These are phyloP conservation scores for Pandemis heparana DNA, from an alignment of 2,888 invertebrate species.

Conservation along the genomic window DNA sequence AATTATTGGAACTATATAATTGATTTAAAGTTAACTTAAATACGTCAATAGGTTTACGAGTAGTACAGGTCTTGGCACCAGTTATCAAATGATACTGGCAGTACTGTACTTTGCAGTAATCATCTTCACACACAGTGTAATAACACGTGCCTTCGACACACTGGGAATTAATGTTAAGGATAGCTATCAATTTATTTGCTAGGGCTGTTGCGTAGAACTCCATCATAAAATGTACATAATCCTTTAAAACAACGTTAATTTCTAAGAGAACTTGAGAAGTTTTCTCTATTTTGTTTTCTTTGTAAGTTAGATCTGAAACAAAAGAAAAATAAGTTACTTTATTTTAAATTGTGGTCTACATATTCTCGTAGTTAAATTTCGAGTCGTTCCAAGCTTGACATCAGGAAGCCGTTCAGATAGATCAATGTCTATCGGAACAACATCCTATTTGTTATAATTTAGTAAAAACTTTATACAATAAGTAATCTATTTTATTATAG, in stretches of 20 bases:
- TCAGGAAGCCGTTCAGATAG: not conserved
- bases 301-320: conserved; percentile 52
- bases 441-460: not conserved
- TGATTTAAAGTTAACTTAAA: conserved; percentile 44
- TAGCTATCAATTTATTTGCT: conserved; percentile 59
- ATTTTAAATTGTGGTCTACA: not conserved
- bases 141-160: conserved; percentile 66
- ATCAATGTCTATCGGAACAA: not conserved
- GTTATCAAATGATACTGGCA: conserved; percentile 64
- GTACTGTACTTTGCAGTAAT: conserved; percentile 55
- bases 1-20: conserved; percentile 45
- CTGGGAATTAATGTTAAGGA: conserved; percentile 58
- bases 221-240: conserved; percentile 56
- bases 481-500: too few relatives aligned
- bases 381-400: not conserved
- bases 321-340: conserved; percentile 19
- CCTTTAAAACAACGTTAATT: conserved; percentile 51
- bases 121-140: conserved; percentile 58
- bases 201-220: conserved; percentile 59
- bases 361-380: not conserved
- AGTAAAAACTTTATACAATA: not conserved
- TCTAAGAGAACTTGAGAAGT: conserved; percentile 46
- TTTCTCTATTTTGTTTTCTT: conserved; percentile 39
- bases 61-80: conserved; percentile 56
- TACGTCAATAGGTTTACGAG: conserved; percentile 46